Evolutionary conservation across 1,140 invertebrate species (phyloP).

Genomic region (Pseudomyrmex flavicornis): DNA sequence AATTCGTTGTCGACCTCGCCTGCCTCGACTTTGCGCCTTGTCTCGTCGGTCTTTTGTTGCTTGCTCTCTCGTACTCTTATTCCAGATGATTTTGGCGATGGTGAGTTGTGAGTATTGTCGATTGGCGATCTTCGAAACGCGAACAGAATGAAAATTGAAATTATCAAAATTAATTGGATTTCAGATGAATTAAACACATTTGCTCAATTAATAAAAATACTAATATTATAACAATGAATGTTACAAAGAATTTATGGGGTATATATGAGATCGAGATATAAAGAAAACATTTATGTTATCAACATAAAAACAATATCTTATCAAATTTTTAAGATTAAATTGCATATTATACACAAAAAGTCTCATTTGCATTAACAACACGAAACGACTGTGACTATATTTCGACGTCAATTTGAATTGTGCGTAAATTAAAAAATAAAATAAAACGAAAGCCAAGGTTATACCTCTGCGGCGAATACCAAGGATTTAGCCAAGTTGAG

Average conservation of each 20-base stretch:
- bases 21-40: slow-evolving; percentile 17
- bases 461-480: slow-evolving; percentile 52
- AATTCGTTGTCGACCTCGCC: slow-evolving; percentile 57
- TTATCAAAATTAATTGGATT: not conserved
- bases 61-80: slow-evolving; percentile 18
- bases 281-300: too few species aligned
- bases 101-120: not conserved
- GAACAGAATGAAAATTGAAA: too few species aligned
- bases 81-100: not conserved
- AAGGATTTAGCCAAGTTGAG: slow-evolving; percentile 44
- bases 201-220: too few species aligned
- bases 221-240: too few species aligned
- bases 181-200: too few species aligned
- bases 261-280: too few species aligned
- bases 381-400: not conserved
- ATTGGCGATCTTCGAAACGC: slow-evolving; percentile 12
- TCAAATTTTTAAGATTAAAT: too few species aligned
- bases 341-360: too few species aligned
- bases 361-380: not conserved
- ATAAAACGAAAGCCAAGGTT: not conserved
- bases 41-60: not conserved
- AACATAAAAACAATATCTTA: too few species aligned
- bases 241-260: too few species aligned
- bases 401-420: not conserved
- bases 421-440: too few species aligned